A percentile compares a stretch with the other conserved stretches of the same genome.
Evolutionary conservation across 2,888 invertebrate species (phyloP).

Genomic region (Drosophila buzzatii): DNA sequence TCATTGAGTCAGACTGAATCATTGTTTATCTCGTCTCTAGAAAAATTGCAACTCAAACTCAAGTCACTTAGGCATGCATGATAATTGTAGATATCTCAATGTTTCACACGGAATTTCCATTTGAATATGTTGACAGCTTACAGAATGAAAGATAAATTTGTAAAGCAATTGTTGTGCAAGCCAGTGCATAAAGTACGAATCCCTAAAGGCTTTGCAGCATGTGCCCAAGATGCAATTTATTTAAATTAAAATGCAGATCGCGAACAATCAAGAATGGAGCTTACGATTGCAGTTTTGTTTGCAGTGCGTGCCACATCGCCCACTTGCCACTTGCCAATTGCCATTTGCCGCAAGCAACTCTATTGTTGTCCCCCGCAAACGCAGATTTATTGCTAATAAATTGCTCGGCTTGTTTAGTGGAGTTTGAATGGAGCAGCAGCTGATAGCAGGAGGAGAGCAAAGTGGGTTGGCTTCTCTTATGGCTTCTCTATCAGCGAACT

Average conservation of each 20-base stretch:
- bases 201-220: constrained; percentile 4
- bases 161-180: constrained; percentile 38
- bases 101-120: background rate
- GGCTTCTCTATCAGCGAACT: constrained; percentile 43
- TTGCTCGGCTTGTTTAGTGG: constrained; percentile 58
- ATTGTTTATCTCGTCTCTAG: background rate
- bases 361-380: constrained; percentile 34
- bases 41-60: background rate
- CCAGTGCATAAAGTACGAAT: constrained; percentile 28
- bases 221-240: constrained; percentile 58
- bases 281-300: constrained; percentile 40
- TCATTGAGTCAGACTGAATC: background rate
- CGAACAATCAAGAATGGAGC: constrained; percentile 26
- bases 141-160: constrained; percentile 32
- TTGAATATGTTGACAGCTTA: background rate
- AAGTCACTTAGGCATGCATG: too few relatives aligned
- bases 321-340: constrained; percentile 28
- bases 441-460: background rate
- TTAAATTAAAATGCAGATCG: constrained; percentile 77
- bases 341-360: constrained; percentile 26
- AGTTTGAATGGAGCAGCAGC: constrained; percentile 12
- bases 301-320: constrained; percentile 32
- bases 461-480: constrained; percentile 25
- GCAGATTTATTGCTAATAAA: constrained; percentile 78
- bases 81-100: background rate